Base-by-base conservation (phyloP, 1,140 invertebrate genomes). In the Drosophila equinoxialis region DNA sequence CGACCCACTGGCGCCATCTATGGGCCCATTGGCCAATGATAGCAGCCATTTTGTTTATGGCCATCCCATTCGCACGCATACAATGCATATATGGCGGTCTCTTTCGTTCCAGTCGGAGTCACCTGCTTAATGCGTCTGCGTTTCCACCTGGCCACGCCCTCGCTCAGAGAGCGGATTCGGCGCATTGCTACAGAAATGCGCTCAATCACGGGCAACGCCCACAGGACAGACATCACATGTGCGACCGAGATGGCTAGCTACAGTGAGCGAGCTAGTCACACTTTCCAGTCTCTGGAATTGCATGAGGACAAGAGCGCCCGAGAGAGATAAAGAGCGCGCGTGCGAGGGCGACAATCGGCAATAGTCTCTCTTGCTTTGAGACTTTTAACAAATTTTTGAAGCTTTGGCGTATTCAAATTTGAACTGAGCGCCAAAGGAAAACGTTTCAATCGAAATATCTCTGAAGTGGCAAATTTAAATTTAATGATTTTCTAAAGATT, bases 1-100 rank as follows among this genome's bases (percentile, higher is more conserved):
- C 26, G 6, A 20, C 59, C 33, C 45, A 62, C 37, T 84, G 81
- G 90, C 90, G 90, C 90, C 90, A 91, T 84, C 90, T 91, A 80
- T 51, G 74, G 45, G 90, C 60, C 63, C 42, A 75, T 51, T 39
- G 69, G 57, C 62, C 48, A 54, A 85, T 91, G 90, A 91, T 83
- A 91, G 84, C 90, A 91, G 90, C 90, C 90, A 91, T 91, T 91
- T 91, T 91, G 90, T 91, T 91, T 91, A 71, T 68, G 65, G 54
- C 59, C 45, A 37, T 83, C 83, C 64, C 79, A 33, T 68, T 91
- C 39, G 13, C 58, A 10, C 26, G 6, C 13, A 17, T 1, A 30
- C 1, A 0, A 0, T 0, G 1, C 45, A 10, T 17, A 87, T 89
- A 78, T 51, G 60, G 13, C 55, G 17, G 6, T 63, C 74, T 63